Base-by-base conservation (phyloP, 1,140 invertebrate genomes). In the Drosophila pruinosa region DNA sequence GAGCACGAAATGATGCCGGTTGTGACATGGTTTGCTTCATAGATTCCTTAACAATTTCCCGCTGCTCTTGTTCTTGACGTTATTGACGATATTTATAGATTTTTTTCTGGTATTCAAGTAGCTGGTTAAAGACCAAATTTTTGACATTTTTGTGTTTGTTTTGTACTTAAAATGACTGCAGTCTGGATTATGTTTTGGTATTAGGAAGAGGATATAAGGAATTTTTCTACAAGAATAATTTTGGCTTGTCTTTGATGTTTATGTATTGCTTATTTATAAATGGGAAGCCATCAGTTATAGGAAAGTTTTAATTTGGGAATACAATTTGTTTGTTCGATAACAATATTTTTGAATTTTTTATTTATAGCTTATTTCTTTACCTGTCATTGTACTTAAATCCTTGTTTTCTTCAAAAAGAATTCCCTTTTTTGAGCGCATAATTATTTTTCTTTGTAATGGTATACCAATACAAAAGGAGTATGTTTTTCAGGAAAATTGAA, bases 1-100 rank as follows among this genome's bases (percentile, higher is more conserved):
- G 79, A 83, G 79, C 79, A 75, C 82, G 74, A 74, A 81, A 82
- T 69, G 74, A 77, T 70, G 64, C 70, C 53, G 59, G 39, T 72
- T 75, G 31, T 28, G 36, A 48, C 57, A 47, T 54, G n/a, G 3
- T 34, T 71, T 14, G 3, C 41, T 24, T 21, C 31, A 50, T 14
- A 12, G 28, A 62, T 19, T 70, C 39, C 48, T 36, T 28, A 7
- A 22, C 10, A n/a, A 47, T 31, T 36, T 36, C 8, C 10, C 22
- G 12, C 12, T 7, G 19, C 4, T 54, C 1, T 38, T 38, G 21
- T 38, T 54, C 2, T 38, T 38, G n/a, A n/a, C n/a, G 17, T 12
- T 7, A 4, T 22, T 28, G 17, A 50, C 52, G 36, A 72, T 67
- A 53, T 72, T 53, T 58, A 65, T 58, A 72, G 69, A 67, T 58